These are phyloP conservation scores for Drosophila tani DNA, from an alignment of 1,140 invertebrate species.

Conservation along the genomic window DNA sequence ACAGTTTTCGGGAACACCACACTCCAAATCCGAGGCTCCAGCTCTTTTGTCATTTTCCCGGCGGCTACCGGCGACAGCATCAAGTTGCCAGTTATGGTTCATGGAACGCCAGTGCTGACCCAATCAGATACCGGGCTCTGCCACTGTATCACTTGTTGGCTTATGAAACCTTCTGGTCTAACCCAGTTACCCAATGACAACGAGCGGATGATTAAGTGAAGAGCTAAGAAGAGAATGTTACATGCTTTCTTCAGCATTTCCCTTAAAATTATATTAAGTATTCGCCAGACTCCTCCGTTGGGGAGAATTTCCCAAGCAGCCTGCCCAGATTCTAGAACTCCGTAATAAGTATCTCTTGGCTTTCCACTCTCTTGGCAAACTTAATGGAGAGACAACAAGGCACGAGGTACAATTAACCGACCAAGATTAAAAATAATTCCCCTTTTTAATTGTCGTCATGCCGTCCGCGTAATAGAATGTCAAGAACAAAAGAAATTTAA, in stretches of 20 bases:
- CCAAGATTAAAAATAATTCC: conserved; percentile 24
- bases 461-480: conserved; percentile 22
- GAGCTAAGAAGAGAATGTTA: not conserved
- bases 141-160: conserved; percentile 15
- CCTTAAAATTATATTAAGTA: not conserved
- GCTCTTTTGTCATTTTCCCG: conserved; percentile 38
- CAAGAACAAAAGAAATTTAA: conserved; percentile 55
- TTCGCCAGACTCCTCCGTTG: not conserved
- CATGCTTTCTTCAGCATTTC: not conserved
- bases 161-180: conserved; percentile 51
- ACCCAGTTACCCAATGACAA: conserved; percentile 42
- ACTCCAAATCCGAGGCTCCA: conserved; percentile 11
- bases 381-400: conserved; percentile 5
- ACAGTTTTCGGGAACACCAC: conserved; percentile 54
- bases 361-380: conserved; percentile 20
- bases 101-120: conserved; percentile 38
- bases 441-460: conserved; percentile 21
- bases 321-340: conserved; percentile 2
- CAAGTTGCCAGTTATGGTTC: conserved; percentile 56
- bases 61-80: conserved; percentile 32
- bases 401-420: conserved; percentile 12
- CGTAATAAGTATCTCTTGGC: conserved; percentile 2
- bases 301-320: conserved; percentile 5
- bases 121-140: conserved; percentile 22
- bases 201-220: conserved; percentile 14